These are phyloP conservation scores for Cheilosia vernalis DNA, from an alignment of 2,888 invertebrate species.

Conservation along the genomic window DNA sequence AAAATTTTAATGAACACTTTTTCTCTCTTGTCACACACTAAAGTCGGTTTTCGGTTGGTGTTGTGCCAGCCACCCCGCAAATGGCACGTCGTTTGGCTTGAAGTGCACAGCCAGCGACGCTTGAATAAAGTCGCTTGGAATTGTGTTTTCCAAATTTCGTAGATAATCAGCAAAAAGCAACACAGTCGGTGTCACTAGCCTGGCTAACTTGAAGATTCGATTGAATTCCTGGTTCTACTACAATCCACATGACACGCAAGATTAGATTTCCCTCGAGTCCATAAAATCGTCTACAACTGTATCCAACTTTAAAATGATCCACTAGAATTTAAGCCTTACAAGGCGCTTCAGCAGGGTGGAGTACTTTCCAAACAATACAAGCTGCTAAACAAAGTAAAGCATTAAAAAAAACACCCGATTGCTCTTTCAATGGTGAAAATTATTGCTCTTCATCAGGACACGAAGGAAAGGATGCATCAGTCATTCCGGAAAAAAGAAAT, in stretches of 20 bases:
- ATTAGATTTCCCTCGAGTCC: too few species aligned
- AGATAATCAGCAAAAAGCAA: too few species aligned
- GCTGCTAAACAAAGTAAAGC: conserved; percentile 4
- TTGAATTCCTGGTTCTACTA: too few species aligned
- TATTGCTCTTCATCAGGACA: conserved; percentile 66
- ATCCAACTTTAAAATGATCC: neutral
- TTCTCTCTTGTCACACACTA: conserved; percentile 24
- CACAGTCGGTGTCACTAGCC: too few species aligned
- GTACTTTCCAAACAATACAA: conserved; percentile 6
- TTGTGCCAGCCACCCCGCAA: neutral
- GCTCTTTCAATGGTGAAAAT: conserved; percentile 68
- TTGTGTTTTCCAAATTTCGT: neutral
- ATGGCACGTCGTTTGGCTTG: neutral
- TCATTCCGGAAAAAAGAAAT: conserved; percentile 49
- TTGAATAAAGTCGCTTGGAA: neutral
- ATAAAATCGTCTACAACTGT: too few species aligned
- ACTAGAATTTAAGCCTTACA: neutral
- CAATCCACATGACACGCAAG: too few species aligned
- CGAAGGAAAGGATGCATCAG: conserved; percentile 63
- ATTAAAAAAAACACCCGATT: conserved; percentile 30
- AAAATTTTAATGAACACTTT: conserved; percentile 70
- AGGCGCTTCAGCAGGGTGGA: neutral
- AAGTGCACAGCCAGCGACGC: conserved; percentile 12
- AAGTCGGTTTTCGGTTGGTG: neutral
- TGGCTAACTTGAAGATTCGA: too few species aligned